Conservation (phyloP, 1,140 invertebrate species). For the Proales similis region DNA sequence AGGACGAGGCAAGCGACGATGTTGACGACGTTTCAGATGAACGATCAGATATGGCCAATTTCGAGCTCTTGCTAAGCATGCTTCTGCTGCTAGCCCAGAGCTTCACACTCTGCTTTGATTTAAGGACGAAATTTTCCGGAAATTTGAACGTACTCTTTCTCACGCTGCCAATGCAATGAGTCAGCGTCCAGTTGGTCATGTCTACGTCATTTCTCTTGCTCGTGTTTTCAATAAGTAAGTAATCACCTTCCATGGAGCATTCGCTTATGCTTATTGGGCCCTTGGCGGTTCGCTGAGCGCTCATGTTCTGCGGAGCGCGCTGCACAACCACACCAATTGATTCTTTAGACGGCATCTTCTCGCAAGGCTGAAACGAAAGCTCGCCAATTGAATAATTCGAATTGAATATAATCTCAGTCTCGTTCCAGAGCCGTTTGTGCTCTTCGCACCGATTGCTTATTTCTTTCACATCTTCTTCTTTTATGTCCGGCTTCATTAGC, state of each 20-base stretch:
- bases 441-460: slow-evolving; percentile 30
- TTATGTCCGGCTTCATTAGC: slow-evolving; percentile 34
- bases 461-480: slow-evolving; percentile 37
- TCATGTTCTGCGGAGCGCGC: slow-evolving; percentile 28
- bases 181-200: slow-evolving; percentile 32
- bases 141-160: slow-evolving; percentile 34
- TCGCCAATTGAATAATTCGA: slow-evolving; percentile 33
- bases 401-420: slow-evolving; percentile 35
- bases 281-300: slow-evolving; percentile 53
- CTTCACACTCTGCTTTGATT: slow-evolving; percentile 34
- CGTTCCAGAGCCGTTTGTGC: slow-evolving; percentile 32
- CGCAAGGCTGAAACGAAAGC: slow-evolving; percentile 20
- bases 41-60: not conserved
- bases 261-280: slow-evolving; percentile 54
- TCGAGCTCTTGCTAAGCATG: not conserved
- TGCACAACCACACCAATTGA: slow-evolving; percentile 28
- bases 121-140: slow-evolving; percentile 35
- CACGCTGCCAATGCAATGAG: slow-evolving; percentile 34
- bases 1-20: not conserved
- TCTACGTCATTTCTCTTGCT: slow-evolving; percentile 42
- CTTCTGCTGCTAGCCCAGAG: slow-evolving; percentile 19
- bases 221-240: slow-evolving; percentile 55
- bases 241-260: slow-evolving; percentile 55
- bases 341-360: slow-evolving; percentile 14
- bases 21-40: not conserved